Base-by-base conservation (phyloP, 2,888 invertebrate species). In the Alitta virens region DNA sequence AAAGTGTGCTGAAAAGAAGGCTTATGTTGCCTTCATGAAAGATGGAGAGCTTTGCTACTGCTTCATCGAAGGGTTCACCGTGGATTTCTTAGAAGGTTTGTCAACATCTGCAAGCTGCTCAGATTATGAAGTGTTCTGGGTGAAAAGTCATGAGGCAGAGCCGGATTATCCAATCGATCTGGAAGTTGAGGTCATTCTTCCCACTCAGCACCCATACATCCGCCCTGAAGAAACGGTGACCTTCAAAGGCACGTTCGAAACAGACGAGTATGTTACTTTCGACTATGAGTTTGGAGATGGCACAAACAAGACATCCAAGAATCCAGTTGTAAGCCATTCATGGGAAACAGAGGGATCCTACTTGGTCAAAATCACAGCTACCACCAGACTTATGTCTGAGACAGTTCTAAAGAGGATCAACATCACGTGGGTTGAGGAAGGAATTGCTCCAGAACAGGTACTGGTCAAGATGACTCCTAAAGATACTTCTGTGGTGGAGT, bases 251-350 rank as follows among this genome's bases (percentile, higher is more conserved):
- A 67, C 62, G 2, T 66, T 69, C 7, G 67, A 69, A 43, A 62
- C 73, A 26, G 55, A 60, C 9, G 65, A 71, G 1, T 57, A 64
- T 9, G 68, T 72, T 25, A 65, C 63, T n/a, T 77, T 72, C 57
- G 60, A 40, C 23, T 60, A 78, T 16, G 71, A 73, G 33, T 78
- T 78, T 62, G 74, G 73, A 2, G 78, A 79, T 62, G 77, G 75
- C 0, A 61, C 56, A 0, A 64, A 46, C 12, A 25, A 54, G 23
- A 26, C 40, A 7, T 67, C 68, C 5, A 57, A 27, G 23, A 56
- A 63, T 24, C 25, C 68, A 2, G 52, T 61, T 0, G 58, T 76
- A 2, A 71, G 72, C 24, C 74, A 79, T 63, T 68, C 64, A 55
- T 80, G 76, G 76, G 38, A 24, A 2, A 38, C 53, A 14, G 66